A percentile compares a stretch with the other conserved stretches of the same genome.
These are phyloP conservation scores for Pelobates fuscus DNA, from an alignment of 2,113 vertebrate genomes.

Conservation along the genomic window DNA sequence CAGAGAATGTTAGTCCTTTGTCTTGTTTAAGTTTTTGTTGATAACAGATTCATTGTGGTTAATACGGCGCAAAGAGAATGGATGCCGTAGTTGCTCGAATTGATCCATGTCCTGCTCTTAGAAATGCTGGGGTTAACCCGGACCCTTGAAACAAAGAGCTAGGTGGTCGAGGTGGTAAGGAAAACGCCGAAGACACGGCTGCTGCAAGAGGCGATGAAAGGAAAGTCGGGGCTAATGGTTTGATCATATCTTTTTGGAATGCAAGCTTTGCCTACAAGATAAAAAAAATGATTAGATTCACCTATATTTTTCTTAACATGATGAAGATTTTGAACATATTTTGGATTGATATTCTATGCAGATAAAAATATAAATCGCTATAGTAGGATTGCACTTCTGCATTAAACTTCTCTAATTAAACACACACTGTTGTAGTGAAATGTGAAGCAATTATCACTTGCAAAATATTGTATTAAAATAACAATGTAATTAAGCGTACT, in stretches of 20 bases:
- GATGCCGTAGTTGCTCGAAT: conserved; percentile 83
- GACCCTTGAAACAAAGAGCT: conserved; percentile 82
- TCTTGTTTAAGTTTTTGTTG: conserved; percentile 48
- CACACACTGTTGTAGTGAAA: conserved; percentile 15
- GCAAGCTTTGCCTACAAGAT: conserved; percentile 79
- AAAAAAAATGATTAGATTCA: conserved; percentile 18
- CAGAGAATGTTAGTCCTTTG: conserved; percentile 48
- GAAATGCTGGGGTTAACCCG: conserved; percentile 77
- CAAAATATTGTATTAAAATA: not conserved
- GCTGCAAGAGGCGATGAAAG: conserved; percentile 80
- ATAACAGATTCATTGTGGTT: conserved; percentile 37
- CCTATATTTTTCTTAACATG: too few species aligned
- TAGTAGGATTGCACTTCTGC: not conserved
- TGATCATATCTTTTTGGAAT: conserved; percentile 86
- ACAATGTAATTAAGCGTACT: not conserved
- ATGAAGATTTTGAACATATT: too few species aligned
- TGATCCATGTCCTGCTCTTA: conserved; percentile 86
- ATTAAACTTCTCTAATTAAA: conserved; percentile 20
- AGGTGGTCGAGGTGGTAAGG: conserved; percentile 80
- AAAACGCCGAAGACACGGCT: conserved; percentile 73
- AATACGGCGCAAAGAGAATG: conserved; percentile 91
- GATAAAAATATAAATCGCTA: not conserved
- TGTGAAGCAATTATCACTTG: conserved; percentile 29
- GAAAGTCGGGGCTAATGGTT: conserved; percentile 84
- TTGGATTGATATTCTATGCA: too few species aligned